Evolutionary conservation across 2,797 vertebrate genomes (phyloP).

Genomic region (Takifugu ocellatus): DNA sequence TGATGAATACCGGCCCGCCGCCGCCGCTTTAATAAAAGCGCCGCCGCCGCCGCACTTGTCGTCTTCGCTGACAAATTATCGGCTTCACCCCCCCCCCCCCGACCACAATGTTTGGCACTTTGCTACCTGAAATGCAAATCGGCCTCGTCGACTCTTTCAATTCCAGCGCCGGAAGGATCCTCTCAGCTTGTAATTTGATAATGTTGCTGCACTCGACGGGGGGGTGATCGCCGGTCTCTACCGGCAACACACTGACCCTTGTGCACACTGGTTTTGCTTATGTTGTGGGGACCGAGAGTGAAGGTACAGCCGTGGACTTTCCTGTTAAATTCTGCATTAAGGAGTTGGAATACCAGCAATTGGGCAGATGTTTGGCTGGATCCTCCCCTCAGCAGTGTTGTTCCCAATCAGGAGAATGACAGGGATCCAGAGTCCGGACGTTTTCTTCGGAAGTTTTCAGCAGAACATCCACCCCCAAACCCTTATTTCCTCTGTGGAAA

Average conservation of each 20-base stretch:
- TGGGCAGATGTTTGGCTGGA: too few relatives aligned
- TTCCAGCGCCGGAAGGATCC: slow-evolving; percentile 15
- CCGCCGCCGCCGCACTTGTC: slow-evolving; percentile 44
- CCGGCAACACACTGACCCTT: slow-evolving; percentile 35
- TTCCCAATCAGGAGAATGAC: neutral
- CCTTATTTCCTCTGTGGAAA: too few relatives aligned
- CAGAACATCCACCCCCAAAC: too few relatives aligned
- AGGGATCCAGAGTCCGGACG: neutral
- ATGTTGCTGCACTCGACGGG: slow-evolving; percentile 16
- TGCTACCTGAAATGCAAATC: slow-evolving; percentile 44
- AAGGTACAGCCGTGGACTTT: neutral
- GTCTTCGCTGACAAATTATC: slow-evolving; percentile 56
- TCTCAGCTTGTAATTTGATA: slow-evolving; percentile 15
- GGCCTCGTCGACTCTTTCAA: slow-evolving; percentile 25
- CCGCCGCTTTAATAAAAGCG: slow-evolving; percentile 57
- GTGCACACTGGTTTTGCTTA: slow-evolving; percentile 18
- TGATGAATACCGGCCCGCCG: slow-evolving; percentile 58
- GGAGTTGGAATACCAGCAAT: too few relatives aligned
- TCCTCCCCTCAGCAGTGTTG: neutral
- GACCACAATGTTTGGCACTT: slow-evolving; percentile 33
- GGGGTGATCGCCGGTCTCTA: neutral
- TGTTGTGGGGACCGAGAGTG: too few relatives aligned
- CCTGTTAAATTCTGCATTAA: neutral
- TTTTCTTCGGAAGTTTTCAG: too few relatives aligned
- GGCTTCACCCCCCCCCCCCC: slow-evolving; percentile 45